Conservation (phyloP, 2,888 invertebrate species). For the Pristionchus fissidentatus region DNA sequence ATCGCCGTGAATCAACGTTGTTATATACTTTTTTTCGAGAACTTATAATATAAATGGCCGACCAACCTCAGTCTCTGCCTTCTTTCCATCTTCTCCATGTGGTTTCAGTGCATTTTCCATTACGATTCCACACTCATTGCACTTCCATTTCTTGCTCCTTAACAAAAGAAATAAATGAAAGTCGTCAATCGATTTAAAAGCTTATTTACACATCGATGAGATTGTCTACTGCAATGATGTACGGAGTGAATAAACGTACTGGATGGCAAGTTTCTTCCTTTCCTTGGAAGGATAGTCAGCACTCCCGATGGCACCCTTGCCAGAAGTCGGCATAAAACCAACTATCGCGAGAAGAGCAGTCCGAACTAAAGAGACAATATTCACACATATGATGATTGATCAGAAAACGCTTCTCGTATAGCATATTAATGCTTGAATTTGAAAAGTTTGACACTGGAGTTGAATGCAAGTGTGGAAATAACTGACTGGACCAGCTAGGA, state of each 20-base stretch:
- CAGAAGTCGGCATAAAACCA: slow-evolving; percentile 93
- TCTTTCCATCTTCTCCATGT: slow-evolving; percentile 55
- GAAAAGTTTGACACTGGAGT: neutral
- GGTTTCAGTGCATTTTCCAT: slow-evolving; percentile 61
- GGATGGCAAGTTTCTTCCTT: slow-evolving; percentile 85
- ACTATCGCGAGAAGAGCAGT: slow-evolving; percentile 92
- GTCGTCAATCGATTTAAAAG: neutral
- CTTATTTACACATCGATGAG: neutral
- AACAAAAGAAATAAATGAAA: neutral
- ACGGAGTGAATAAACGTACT: slow-evolving; percentile 77
- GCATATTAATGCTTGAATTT: too few relatives aligned
- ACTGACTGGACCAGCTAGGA: slow-evolving; percentile 90
- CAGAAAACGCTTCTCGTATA: neutral
- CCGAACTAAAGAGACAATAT: slow-evolving; percentile 80
- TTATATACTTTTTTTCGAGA: neutral
- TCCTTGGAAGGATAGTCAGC: slow-evolving; percentile 90
- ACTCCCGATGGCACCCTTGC: slow-evolving; percentile 91
- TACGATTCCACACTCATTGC: slow-evolving; percentile 56
- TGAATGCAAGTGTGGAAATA: neutral
- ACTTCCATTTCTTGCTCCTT: slow-evolving; percentile 62
- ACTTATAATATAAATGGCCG: neutral
- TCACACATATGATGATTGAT: neutral
- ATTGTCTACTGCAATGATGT: too few relatives aligned
- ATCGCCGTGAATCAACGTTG: neutral
- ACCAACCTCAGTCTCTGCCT: slow-evolving; percentile 24